These are phyloP conservation scores for Hycleus phaleratus DNA, from an alignment of 1,140 invertebrate genomes.

Conservation along the genomic window DNA sequence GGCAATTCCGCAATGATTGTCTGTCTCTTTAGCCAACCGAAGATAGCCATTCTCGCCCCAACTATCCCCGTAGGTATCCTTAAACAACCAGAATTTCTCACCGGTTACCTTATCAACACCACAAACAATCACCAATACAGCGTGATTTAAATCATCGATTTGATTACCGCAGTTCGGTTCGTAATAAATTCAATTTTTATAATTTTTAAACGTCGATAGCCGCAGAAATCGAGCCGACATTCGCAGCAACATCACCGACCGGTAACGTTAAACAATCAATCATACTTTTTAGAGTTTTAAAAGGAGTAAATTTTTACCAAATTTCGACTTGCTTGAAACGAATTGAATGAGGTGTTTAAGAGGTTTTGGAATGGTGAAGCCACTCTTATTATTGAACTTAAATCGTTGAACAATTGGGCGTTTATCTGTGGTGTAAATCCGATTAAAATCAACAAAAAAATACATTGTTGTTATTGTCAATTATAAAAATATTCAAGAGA, in stretches of 20 bases:
- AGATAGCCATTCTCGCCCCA: slow-evolving; percentile 20
- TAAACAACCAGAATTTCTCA: slow-evolving; percentile 19
- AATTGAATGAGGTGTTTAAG: no score
- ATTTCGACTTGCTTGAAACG: no score
- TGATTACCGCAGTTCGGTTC: slow-evolving; percentile 7
- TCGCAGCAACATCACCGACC: slow-evolving; percentile 60
- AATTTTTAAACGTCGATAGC: slow-evolving; percentile 67
- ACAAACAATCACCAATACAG: slow-evolving; percentile 20
- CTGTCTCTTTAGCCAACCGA: slow-evolving; percentile 2
- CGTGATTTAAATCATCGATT: slow-evolving; percentile 7
- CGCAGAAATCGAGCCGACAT: slow-evolving; percentile 75
- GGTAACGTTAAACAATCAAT: no score
- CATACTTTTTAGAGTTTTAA: no score
- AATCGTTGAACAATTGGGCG: no score
- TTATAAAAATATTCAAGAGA: no score
- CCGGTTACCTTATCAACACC: not conserved
- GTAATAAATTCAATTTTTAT: slow-evolving; percentile 14
- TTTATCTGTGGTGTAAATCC: no score
- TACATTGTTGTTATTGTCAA: no score
- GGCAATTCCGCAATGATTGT: slow-evolving; percentile 25
- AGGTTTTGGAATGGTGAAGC: no score
- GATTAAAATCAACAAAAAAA: no score
- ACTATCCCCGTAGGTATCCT: slow-evolving; percentile 17
- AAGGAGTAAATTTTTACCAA: no score
- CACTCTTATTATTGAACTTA: no score